Conservation (phyloP, 2,888 invertebrate genomes). For the Hemicrepidius hirtus region DNA sequence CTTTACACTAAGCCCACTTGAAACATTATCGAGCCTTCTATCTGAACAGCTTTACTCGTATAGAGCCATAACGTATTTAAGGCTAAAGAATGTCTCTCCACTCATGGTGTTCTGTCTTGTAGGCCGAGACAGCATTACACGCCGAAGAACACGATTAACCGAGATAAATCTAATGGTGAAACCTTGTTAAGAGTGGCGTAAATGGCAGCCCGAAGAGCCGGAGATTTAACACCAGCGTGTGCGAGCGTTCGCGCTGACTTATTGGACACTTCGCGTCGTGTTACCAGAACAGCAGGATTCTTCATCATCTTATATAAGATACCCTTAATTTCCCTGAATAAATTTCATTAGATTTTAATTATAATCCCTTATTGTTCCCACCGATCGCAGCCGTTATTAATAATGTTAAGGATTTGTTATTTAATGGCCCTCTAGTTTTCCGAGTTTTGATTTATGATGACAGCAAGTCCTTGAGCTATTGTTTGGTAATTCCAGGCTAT, state of each 20-base stretch:
- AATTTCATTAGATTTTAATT: slow-evolving; percentile 50
- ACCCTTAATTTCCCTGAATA: slow-evolving; percentile 45
- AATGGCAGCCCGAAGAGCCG: slow-evolving; percentile 66
- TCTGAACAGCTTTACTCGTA: slow-evolving; percentile 60
- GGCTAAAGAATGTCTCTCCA: slow-evolving; percentile 63
- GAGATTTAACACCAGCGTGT: slow-evolving; percentile 50
- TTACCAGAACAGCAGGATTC: slow-evolving; percentile 44
- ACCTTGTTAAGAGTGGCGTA: slow-evolving; percentile 70
- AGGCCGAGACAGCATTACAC: slow-evolving; percentile 69
- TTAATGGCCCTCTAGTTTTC: slow-evolving; percentile 53
- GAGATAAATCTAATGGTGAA: slow-evolving; percentile 73
- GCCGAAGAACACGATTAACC: slow-evolving; percentile 70
- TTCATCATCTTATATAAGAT: slow-evolving; percentile 41
- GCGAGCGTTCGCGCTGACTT: slow-evolving; percentile 49
- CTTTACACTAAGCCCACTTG: slow-evolving; percentile 63
- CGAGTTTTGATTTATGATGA: slow-evolving; percentile 66
- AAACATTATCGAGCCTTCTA: slow-evolving; percentile 63
- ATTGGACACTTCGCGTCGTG: slow-evolving; percentile 46
- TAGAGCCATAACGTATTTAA: slow-evolving; percentile 67
- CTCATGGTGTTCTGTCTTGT: slow-evolving; percentile 64
- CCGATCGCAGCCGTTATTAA: slow-evolving; percentile 43
- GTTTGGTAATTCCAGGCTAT: slow-evolving; percentile 66
- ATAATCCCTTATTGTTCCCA: slow-evolving; percentile 49
- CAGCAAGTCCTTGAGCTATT: slow-evolving; percentile 65
- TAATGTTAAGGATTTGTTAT: slow-evolving; percentile 56